Evolutionary conservation across 2,888 invertebrate genomes (phyloP).

Genomic region (Cephus rjabovi): DNA sequence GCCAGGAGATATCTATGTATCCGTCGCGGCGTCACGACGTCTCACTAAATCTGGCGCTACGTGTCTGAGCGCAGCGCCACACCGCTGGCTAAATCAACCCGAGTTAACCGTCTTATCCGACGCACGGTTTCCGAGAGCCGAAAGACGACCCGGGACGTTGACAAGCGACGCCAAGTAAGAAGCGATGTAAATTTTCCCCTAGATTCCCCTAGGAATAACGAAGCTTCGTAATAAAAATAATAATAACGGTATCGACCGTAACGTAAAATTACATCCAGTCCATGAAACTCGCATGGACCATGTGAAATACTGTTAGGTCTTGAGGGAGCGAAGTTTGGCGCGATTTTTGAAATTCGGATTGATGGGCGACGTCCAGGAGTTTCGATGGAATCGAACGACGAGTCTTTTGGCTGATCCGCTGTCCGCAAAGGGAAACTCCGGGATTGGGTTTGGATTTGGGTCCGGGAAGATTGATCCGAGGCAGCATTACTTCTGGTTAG

Average conservation of each 20-base stretch:
- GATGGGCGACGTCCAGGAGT: background rate
- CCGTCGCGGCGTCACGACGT: slow-evolving; percentile 63
- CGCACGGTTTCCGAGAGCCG: slow-evolving; percentile 48
- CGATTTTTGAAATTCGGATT: background rate
- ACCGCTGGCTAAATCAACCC: slow-evolving; percentile 59
- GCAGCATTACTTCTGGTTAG: slow-evolving; percentile 66
- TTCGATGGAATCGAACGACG: background rate
- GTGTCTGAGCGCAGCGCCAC: slow-evolving; percentile 56
- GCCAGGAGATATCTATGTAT: slow-evolving; percentile 63
- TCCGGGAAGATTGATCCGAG: slow-evolving; percentile 61
- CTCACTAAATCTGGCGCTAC: slow-evolving; percentile 65
- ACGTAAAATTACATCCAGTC: background rate
- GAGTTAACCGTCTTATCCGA: slow-evolving; percentile 63
- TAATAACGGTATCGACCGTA: background rate
- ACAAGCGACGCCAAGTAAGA: background rate
- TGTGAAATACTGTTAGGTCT: background rate
- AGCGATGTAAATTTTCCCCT: background rate
- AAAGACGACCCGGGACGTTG: background rate
- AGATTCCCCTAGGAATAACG: background rate
- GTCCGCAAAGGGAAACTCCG: background rate
- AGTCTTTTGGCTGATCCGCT: background rate
- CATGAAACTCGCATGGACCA: background rate
- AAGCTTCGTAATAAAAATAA: background rate
- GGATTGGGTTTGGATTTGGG: slow-evolving; percentile 43
- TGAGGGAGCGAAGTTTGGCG: background rate